These are phyloP conservation scores for Cyclophora albipunctata DNA, from an alignment of 2,888 invertebrate genomes.

Conservation along the genomic window DNA sequence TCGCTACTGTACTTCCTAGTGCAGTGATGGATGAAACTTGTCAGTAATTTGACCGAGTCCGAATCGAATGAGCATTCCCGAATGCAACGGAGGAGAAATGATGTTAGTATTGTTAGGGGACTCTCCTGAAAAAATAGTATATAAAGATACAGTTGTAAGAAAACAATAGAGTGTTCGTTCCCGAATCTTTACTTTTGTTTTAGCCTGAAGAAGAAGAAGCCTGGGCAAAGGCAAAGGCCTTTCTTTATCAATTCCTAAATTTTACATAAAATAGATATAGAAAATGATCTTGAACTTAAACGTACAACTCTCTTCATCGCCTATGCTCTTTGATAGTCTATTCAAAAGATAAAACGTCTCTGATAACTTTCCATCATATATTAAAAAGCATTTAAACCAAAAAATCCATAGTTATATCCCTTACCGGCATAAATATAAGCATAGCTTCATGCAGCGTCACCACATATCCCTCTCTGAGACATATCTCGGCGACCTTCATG, in stretches of 20 bases:
- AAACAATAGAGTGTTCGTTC: background rate
- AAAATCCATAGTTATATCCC: constrained; percentile 13
- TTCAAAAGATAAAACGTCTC: too few relatives aligned
- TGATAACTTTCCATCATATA: too few relatives aligned
- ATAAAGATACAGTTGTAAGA: background rate
- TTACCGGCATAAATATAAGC: constrained; percentile 81
- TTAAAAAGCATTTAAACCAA: too few relatives aligned
- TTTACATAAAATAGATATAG: too few relatives aligned
- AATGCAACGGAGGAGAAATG: constrained; percentile 74
- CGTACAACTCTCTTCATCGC: too few relatives aligned
- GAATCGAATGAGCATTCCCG: constrained; percentile 62
- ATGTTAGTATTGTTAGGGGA: constrained; percentile 75
- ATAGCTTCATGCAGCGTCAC: constrained; percentile 79
- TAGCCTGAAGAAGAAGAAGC: too few relatives aligned
- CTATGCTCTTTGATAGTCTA: too few relatives aligned
- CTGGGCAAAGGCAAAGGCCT: too few relatives aligned
- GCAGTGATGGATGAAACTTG: constrained; percentile 49
- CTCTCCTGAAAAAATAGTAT: constrained; percentile 72
- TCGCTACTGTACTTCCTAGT: constrained; percentile 58
- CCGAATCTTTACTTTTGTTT: too few relatives aligned
- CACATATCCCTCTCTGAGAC: constrained; percentile 73
- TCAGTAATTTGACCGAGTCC: constrained; percentile 48
- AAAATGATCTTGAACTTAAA: too few relatives aligned
- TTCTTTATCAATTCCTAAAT: too few relatives aligned
- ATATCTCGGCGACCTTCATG: constrained; percentile 64